phyloP scores from a whole-genome alignment of 2,113 vertebrate genomes.

The Columba janthina region DNA sequence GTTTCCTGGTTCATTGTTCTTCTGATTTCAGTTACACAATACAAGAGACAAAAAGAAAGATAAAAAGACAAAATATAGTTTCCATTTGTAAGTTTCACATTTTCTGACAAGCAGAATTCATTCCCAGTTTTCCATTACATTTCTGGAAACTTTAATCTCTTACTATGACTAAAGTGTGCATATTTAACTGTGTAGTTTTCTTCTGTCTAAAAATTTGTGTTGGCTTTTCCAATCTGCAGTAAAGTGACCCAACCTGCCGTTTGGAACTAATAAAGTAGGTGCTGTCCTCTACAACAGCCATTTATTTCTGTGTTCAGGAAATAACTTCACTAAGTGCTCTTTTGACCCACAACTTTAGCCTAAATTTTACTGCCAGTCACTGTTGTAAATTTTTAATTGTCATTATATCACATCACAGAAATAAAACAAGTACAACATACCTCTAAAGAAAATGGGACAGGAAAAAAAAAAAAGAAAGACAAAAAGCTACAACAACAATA shows the following conservation, averaged over 20 bases:
- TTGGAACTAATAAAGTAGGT: slow-evolving; percentile 55
- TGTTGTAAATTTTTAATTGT: not conserved
- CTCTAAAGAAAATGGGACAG: not conserved
- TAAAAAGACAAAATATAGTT: not conserved
- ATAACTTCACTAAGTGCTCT: slow-evolving; percentile 25
- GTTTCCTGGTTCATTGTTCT: not conserved
- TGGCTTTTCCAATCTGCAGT: slow-evolving; percentile 54
- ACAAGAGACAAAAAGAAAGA: not conserved
- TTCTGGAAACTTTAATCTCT: not conserved
- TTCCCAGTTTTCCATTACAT: not conserved
- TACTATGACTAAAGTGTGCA: not conserved
- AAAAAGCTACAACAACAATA: not conserved
- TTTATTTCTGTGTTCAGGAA: slow-evolving; percentile 52
- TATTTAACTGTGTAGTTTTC: not conserved
- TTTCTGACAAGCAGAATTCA: not conserved
- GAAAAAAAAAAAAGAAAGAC: not conserved
- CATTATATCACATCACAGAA: not conserved
- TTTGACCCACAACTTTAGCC: not conserved
- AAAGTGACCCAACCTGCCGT: slow-evolving; percentile 25
- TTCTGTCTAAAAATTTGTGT: slow-evolving; percentile 20
- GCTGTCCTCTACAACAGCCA: slow-evolving; percentile 35
- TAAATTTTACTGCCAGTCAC: not conserved
- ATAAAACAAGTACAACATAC: not conserved
- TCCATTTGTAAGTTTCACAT: not conserved
- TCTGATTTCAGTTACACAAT: not conserved